Evolutionary conservation across 2,797 vertebrate genomes (phyloP), one percentile per base, ranked within the genome.

Genomic region (Spatula clypeata): DNA sequence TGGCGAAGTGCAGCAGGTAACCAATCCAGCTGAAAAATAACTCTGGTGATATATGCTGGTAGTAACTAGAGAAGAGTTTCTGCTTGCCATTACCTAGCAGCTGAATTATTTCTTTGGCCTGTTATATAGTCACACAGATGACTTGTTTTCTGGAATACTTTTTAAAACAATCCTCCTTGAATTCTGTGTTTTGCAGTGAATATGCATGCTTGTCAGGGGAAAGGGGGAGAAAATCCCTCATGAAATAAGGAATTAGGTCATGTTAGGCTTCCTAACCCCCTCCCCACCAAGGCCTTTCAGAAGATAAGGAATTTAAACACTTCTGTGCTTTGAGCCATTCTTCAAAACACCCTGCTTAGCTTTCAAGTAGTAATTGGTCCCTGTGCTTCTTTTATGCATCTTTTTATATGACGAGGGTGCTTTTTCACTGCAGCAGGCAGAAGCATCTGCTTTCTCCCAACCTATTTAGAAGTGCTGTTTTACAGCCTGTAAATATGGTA

Each of bases 241-340:
- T 38, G 60, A 88, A 95, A 71, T 42, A 67, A 84, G n/a, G 47
- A 95, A 90, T 88, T 90, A 57, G 79, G 93, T 91, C 86, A 87
- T 45, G 40, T 44, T 62, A 57, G 32, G 72, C 47, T 57, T 8
- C 36, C 24, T 34, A 13, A 4, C 24, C 9, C 6, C 13, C 21
- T 32, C 13, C 34, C 12, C 7, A 1, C 15, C 79, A 70, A 86
- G 62, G 62, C 81, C 76, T 86, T 94, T 73, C 64, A 53, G 62
- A 90, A 91, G 82, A 82, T 64, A 82, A 60, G 40, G 53, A 91
- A 90, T 91, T 83, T 45, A 70, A 70, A 86, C n/a, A 54, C 11
- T 76, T 62, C 8, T 26, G 6, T 76, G 47, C 32, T 93, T 76
- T 71, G 8, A 74, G 60, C 29, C 31, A 26, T 85, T 93, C 62